Evolutionary conservation across 2,113 vertebrate genomes (phyloP).

Genomic region (Alectura lathami): DNA sequence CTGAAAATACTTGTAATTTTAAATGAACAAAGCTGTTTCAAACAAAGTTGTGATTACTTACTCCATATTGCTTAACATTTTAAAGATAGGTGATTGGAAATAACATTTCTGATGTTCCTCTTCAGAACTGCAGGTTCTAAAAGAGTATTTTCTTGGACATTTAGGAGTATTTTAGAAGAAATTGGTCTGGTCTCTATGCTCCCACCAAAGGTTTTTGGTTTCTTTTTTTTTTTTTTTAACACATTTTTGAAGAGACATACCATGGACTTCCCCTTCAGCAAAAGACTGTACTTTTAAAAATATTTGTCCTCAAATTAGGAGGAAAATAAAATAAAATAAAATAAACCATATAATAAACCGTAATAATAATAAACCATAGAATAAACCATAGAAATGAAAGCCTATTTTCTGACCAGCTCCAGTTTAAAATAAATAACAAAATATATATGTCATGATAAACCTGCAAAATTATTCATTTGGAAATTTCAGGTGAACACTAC

Average conservation of each 20-base stretch:
- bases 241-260: not conserved
- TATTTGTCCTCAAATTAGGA: not conserved
- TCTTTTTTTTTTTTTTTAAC: no score
- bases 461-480: not conserved
- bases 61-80: not conserved
- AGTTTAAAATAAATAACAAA: not conserved
- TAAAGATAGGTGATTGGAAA: not conserved
- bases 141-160: not conserved
- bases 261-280: not conserved
- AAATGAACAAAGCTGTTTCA: not conserved
- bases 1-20: not conserved
- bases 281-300: not conserved
- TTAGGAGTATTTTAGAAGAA: not conserved
- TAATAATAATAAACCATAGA: no score
- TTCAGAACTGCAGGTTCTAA: not conserved
- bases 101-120: not conserved
- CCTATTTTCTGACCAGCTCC: not conserved
- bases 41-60: not conserved
- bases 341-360: no score
- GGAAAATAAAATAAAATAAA: not conserved
- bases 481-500: not conserved
- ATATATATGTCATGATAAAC: not conserved
- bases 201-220: not conserved
- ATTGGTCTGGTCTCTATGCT: not conserved
- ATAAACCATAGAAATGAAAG: not conserved